Evolutionary conservation across 2,113 vertebrate species (phyloP).

Genomic region (Bubalus kerabau): DNA sequence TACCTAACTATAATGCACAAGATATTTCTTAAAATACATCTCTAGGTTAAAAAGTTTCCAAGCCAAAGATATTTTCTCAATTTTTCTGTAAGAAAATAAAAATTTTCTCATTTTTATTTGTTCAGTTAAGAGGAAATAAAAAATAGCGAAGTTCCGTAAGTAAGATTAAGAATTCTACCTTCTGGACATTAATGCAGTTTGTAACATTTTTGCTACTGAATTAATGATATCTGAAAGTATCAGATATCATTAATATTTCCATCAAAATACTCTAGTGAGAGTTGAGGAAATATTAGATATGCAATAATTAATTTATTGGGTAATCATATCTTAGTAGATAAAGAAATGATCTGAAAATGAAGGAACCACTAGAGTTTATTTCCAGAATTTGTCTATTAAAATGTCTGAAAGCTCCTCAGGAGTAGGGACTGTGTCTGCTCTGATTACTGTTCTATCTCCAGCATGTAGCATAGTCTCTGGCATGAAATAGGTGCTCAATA

Average conservation of each 20-base stretch:
- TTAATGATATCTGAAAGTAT: neutral
- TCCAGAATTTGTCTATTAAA: neutral
- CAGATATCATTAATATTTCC: neutral
- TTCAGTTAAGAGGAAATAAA: neutral
- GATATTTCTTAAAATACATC: neutral
- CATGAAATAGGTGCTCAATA: neutral
- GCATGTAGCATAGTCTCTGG: neutral
- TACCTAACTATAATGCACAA: neutral
- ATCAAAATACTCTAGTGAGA: neutral
- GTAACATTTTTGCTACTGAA: neutral
- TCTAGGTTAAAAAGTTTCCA: neutral
- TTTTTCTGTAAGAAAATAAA: neutral
- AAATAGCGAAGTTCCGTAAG: neutral
- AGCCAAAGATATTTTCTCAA: constrained; percentile 17
- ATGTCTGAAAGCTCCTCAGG: neutral
- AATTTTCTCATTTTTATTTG: constrained; percentile 15
- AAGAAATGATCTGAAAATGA: neutral
- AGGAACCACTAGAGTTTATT: neutral
- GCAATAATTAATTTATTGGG: neutral
- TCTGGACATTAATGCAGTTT: neutral
- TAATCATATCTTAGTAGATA: neutral
- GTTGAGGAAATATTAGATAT: neutral
- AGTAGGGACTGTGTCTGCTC: neutral
- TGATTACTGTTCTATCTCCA: neutral
- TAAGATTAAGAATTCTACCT: neutral